These are phyloP conservation scores for Orthosia gothica DNA, from an alignment of 2,888 invertebrate species.

Conservation along the genomic window DNA sequence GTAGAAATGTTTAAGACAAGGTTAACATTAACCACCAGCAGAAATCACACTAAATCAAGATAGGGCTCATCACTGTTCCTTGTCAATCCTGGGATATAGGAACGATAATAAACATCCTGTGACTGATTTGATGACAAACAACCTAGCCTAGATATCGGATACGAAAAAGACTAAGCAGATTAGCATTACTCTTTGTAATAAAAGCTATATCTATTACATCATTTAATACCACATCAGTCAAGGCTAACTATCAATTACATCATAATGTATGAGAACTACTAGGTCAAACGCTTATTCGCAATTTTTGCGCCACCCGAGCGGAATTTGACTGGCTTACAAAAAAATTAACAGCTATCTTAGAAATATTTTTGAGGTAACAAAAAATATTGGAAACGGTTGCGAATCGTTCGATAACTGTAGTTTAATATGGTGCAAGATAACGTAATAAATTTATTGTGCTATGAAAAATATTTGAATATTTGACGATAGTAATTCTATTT, in stretches of 20 bases:
- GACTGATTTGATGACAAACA: not conserved
- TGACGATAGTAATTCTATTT: not conserved
- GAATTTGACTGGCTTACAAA: conserved; percentile 21
- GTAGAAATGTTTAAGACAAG: not conserved
- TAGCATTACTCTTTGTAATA: conserved; percentile 32
- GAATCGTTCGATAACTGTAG: conserved; percentile 37
- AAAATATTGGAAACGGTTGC: conserved; percentile 57
- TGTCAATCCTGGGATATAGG: not conserved
- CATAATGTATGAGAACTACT: conserved; percentile 38
- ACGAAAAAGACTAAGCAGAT: conserved; percentile 5
- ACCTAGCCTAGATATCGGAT: not conserved
- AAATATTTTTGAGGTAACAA: conserved; percentile 45
- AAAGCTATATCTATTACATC: conserved; percentile 38
- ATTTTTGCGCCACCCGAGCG: conserved; percentile 49
- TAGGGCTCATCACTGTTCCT: not conserved
- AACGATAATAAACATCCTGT: not conserved
- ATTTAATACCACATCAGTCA: conserved; percentile 41
- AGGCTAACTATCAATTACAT: conserved; percentile 55
- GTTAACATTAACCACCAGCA: not conserved
- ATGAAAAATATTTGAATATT: not conserved
- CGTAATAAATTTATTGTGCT: conserved; percentile 34
- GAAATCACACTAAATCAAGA: not conserved
- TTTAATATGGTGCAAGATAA: conserved; percentile 49
- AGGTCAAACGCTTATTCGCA: conserved; percentile 39
- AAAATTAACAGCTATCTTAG: conserved; percentile 37